Evolutionary conservation across 2,113 vertebrate genomes (phyloP).

Genomic region (Platichthys flesus): DNA sequence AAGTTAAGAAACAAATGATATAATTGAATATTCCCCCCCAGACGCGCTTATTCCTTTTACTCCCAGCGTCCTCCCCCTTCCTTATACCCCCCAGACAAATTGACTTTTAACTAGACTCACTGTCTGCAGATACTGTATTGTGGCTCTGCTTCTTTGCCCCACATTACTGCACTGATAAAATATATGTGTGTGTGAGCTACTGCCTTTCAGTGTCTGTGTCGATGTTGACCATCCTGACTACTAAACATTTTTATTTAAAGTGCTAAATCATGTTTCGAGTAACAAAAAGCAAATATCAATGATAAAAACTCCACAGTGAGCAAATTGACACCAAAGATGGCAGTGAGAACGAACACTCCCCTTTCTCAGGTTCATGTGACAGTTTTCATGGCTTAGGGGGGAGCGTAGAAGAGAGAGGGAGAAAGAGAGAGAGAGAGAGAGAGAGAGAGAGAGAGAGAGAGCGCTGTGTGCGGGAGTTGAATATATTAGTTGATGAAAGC

Average conservation of each 20-base stretch:
- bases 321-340: neutral
- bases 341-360: neutral
- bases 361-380: constrained; percentile 21
- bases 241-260: constrained; percentile 2
- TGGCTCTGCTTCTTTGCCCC: constrained; percentile 6
- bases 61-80: neutral
- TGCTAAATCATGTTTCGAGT: neutral
- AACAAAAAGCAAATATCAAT: neutral
- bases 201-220: neutral
- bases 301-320: neutral
- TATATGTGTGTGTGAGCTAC: constrained; percentile 18
- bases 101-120: constrained; percentile 7
- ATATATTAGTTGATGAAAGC: constrained; percentile 63
- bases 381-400: constrained; percentile 21
- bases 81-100: constrained; percentile 36
- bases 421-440: neutral
- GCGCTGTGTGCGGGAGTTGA: constrained; percentile 44
- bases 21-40: constrained; percentile 36
- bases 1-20: constrained; percentile 57
- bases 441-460: neutral
- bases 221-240: neutral
- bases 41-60: constrained; percentile 26
- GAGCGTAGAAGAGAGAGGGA: constrained; percentile 1
- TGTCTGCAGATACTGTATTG: neutral
- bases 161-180: neutral